These are phyloP conservation scores for Chanos chanos DNA, from an alignment of 2,797 vertebrate species.

Conservation along the genomic window DNA sequence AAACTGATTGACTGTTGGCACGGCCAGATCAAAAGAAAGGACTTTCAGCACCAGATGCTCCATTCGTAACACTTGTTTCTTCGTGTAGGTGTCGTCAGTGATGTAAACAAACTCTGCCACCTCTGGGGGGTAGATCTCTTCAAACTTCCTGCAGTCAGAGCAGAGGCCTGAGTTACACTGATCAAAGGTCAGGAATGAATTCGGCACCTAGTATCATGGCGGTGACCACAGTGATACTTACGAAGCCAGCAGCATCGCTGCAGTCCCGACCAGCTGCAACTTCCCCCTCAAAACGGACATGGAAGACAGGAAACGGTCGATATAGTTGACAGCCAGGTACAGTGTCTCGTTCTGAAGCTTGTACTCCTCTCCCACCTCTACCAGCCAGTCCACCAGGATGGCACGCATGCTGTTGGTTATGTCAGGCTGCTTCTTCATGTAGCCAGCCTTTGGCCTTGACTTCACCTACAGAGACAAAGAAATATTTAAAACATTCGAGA, in stretches of 20 bases:
- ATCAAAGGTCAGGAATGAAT: background rate
- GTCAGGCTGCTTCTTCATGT: slow-evolving; percentile 98
- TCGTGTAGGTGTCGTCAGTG: slow-evolving; percentile 97
- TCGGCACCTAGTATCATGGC: no score
- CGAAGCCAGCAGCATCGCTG: slow-evolving; percentile 96
- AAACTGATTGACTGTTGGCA: slow-evolving; percentile 94
- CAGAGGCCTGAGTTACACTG: background rate
- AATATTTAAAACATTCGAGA: fast-evolving
- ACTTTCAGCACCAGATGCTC: slow-evolving; percentile 97
- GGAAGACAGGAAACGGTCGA: slow-evolving; percentile 94
- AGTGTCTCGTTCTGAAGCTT: slow-evolving; percentile 96
- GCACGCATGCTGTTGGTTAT: slow-evolving; percentile 97
- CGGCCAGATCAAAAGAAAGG: slow-evolving; percentile 93
- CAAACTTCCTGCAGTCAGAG: slow-evolving; percentile 85
- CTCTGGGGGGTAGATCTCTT: slow-evolving; percentile 98
- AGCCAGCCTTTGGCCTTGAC: slow-evolving; percentile 86
- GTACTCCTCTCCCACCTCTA: slow-evolving; percentile 98
- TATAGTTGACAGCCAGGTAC: slow-evolving; percentile 96
- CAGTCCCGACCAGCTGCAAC: slow-evolving; percentile 96
- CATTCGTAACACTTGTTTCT: slow-evolving; percentile 97
- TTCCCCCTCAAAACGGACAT: slow-evolving; percentile 98
- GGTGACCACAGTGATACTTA: slow-evolving; percentile 67
- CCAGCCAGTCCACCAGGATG: slow-evolving; percentile 97
- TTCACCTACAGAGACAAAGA: slow-evolving; percentile 72
- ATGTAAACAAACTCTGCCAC: slow-evolving; percentile 98